Conservation (phyloP, 1,140 invertebrate genomes). For the Drosophila erecta region DNA sequence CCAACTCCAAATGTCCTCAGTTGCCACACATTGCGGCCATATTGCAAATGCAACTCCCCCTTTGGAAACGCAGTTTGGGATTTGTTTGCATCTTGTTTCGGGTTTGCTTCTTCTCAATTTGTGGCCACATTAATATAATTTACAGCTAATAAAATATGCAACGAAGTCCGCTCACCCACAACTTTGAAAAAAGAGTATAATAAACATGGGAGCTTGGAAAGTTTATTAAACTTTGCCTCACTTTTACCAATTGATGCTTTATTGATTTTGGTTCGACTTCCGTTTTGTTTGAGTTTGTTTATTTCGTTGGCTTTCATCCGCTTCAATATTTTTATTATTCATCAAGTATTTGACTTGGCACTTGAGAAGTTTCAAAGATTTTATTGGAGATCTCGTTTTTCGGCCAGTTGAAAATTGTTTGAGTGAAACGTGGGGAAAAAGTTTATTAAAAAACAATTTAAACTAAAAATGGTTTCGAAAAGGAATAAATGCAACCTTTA, state of each 20-base stretch:
- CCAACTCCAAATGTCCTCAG: conserved; percentile 78
- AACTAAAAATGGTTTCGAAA: too few species aligned
- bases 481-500: background rate
- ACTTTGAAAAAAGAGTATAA: conserved; percentile 19
- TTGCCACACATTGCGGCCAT: conserved; percentile 55
- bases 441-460: background rate
- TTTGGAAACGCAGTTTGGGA: conserved; percentile 37
- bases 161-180: conserved; percentile 61
- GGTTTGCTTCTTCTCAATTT: conserved; percentile 64
- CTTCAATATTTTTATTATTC: conserved; percentile 55
- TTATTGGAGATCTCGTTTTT: conserved; percentile 33
- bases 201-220: conserved; percentile 16
- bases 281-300: conserved; percentile 43
- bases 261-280: conserved; percentile 40
- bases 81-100: conserved; percentile 65
- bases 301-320: conserved; percentile 22
- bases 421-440: background rate
- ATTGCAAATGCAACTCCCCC: conserved; percentile 13
- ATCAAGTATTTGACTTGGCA: conserved; percentile 55
- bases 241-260: conserved; percentile 32
- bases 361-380: conserved; percentile 41
- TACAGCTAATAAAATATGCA: conserved; percentile 83
- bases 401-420: conserved; percentile 18
- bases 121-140: conserved; percentile 82
- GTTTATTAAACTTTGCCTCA: conserved; percentile 36